phyloP scores from a whole-genome alignment of 2,888 invertebrate genomes.

The Tetrapedia diversipes region DNA sequence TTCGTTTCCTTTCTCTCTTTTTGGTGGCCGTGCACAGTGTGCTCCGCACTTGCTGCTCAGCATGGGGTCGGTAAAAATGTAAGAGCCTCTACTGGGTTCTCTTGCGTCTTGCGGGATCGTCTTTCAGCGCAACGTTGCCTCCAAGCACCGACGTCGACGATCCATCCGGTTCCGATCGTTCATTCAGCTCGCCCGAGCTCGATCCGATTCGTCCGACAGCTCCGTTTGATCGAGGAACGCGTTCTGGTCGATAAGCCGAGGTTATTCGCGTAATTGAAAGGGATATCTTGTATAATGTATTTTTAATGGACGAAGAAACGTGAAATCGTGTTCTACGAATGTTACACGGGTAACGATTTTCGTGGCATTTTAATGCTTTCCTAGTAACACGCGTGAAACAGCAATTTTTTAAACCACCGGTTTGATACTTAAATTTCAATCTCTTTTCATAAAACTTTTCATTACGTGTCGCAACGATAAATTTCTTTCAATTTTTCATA shows the following conservation, averaged over 20 bases:
- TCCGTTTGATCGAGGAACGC: slow-evolving; percentile 6
- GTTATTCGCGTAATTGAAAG: background rate
- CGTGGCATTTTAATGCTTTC: too few species aligned
- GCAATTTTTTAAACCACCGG: too few species aligned
- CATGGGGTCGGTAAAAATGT: slow-evolving; percentile 79
- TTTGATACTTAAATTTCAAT: too few species aligned
- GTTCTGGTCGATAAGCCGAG: background rate
- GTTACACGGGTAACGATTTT: too few species aligned
- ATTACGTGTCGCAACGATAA: too few species aligned
- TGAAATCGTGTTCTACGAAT: too few species aligned
- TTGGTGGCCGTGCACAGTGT: slow-evolving; percentile 53
- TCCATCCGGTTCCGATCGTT: slow-evolving; percentile 10
- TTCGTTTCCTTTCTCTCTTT: background rate
- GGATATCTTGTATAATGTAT: background rate
- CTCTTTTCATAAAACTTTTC: too few species aligned
- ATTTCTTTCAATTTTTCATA: too few species aligned
- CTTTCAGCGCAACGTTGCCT: slow-evolving; percentile 28
- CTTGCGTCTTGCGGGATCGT: slow-evolving; percentile 50
- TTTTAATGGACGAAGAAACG: too few species aligned
- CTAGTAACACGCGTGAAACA: too few species aligned
- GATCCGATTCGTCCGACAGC: slow-evolving; percentile 8
- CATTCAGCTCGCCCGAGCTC: background rate
- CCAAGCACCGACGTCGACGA: slow-evolving; percentile 21
- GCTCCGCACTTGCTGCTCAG: slow-evolving; percentile 77
- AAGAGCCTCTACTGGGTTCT: slow-evolving; percentile 60